Evolutionary conservation across 1,140 invertebrate species (phyloP), one percentile per base, ranked within the genome.

Genomic region (Bombus sylvicola): DNA sequence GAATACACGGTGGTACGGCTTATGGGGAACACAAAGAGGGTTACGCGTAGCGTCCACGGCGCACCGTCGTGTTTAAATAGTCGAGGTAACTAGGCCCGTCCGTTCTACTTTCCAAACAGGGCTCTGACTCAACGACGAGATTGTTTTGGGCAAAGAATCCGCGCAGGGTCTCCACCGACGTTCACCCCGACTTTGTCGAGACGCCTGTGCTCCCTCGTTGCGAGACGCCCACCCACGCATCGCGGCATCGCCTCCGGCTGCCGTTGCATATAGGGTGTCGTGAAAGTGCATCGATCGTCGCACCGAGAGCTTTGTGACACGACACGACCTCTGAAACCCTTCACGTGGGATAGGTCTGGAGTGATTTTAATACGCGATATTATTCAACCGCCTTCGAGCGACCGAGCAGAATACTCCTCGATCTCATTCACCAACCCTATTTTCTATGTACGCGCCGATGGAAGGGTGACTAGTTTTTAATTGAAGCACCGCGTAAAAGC

Each of bases 111-210:
- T 90, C 88, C 78, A 86, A 85, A 89, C 83, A 85, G 83, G 85
- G 82, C 88, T 86, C 86, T 92, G 91, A 93, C 87, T 92, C 92
- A 91, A 81, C 83, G 89, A 87, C 68, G 84, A 86, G 79, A 92
- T 91, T 92, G 87, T 88, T 92, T 83, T 62, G 81, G 85, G 59
- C 85, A 74, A 87, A 89, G 80, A 89, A 87, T 89, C 81, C 85
- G 80, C 71, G 68, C 75, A 37, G 69, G 34, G 75, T 68, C 76
- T 68, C 68, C 15, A 28, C 25, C 15, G 71, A 34, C 78, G 57
- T 41, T 78, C 57, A 78, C 75, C 75, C 75, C 66, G 73, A 59
- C 76, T 92, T 92, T 88, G 73, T 80, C 86, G 74, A 88, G 88
- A 85, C 86, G 80, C 68, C 28, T 64, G 77, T 71, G 81, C 66